Percentiles rank a stretch among this genome's conserved stretches.
Conservation (phyloP, 1,140 invertebrate genomes). For the Lasioglossum baleicum region DNA sequence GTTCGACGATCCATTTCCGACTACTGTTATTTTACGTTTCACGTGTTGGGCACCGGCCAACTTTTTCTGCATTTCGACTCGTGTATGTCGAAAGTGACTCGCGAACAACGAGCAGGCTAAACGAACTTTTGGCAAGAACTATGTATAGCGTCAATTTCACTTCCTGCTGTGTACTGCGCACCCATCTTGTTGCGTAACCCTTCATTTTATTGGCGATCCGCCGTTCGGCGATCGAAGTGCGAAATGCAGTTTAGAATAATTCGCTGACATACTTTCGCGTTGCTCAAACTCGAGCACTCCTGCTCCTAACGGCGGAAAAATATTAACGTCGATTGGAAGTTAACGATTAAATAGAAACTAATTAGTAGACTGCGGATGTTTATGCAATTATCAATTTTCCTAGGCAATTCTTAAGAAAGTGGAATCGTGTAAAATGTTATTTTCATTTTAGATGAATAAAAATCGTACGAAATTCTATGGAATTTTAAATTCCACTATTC, state of each 20-base stretch:
- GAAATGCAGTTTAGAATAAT: no score
- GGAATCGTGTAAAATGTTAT: no score
- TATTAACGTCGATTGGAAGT: background rate
- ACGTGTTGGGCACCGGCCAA: slow-evolving; percentile 62
- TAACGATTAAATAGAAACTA: no score
- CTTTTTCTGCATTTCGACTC: slow-evolving; percentile 59
- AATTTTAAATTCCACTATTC: no score
- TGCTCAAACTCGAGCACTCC: no score
- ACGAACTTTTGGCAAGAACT: slow-evolving; percentile 35
- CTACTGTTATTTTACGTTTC: slow-evolving; percentile 66
- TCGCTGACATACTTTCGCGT: no score
- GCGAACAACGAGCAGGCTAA: slow-evolving; percentile 5
- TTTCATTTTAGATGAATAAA: no score
- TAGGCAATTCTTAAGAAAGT: no score
- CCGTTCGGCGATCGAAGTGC: background rate
- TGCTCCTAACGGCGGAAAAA: background rate
- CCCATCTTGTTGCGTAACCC: slow-evolving; percentile 8
- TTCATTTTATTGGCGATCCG: background rate
- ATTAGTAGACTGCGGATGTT: no score
- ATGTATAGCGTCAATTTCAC: slow-evolving; percentile 5
- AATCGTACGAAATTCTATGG: no score
- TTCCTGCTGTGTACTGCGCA: slow-evolving; percentile 7
- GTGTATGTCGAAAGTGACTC: slow-evolving; percentile 34
- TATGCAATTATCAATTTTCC: no score
- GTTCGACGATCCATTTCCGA: slow-evolving; percentile 44